Conservation (phyloP, 2,797 vertebrate genomes). For the Coregonus suidteri region DNA sequence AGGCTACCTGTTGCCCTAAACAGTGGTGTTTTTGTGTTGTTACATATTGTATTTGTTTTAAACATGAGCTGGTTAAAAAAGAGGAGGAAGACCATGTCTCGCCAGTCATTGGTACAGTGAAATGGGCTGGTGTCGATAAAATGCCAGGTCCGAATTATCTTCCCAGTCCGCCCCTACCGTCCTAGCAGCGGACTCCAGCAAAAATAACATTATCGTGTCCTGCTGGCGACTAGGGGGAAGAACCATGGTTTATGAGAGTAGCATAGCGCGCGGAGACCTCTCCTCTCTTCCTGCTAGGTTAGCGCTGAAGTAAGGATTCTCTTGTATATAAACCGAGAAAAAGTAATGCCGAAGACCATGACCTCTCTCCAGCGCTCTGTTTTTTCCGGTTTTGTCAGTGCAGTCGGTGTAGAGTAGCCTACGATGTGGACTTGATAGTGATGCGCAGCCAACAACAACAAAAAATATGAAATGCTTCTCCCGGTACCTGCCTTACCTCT, state of each 20-base stretch:
- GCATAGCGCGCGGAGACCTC: constrained; percentile 14
- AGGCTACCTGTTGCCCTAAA: too few relatives aligned
- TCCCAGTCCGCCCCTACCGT: neutral
- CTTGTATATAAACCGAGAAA: constrained; percentile 1
- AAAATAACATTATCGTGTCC: constrained; percentile 6
- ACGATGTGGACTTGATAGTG: constrained; percentile 28
- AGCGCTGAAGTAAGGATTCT: neutral
- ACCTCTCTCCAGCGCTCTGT: neutral
- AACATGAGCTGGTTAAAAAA: too few relatives aligned
- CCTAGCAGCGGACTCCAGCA: neutral
- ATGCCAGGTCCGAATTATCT: too few relatives aligned
- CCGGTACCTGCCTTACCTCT: constrained; percentile 84
- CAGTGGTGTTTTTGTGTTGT: too few relatives aligned
- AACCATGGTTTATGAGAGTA: constrained; percentile 40
- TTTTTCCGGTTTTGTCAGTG: constrained; percentile 19
- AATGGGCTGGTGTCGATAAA: too few relatives aligned
- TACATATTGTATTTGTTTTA: too few relatives aligned
- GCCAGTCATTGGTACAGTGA: too few relatives aligned
- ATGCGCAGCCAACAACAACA: constrained; percentile 37
- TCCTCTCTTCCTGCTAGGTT: neutral
- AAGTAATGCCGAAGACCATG: constrained; percentile 21
- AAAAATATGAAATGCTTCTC: constrained; percentile 89
- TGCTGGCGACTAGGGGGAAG: constrained; percentile 15
- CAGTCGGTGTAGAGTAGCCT: neutral
- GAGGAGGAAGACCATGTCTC: too few relatives aligned